These are phyloP conservation scores for Limanda limanda DNA, from an alignment of 2,113 vertebrate species.

Conservation along the genomic window DNA sequence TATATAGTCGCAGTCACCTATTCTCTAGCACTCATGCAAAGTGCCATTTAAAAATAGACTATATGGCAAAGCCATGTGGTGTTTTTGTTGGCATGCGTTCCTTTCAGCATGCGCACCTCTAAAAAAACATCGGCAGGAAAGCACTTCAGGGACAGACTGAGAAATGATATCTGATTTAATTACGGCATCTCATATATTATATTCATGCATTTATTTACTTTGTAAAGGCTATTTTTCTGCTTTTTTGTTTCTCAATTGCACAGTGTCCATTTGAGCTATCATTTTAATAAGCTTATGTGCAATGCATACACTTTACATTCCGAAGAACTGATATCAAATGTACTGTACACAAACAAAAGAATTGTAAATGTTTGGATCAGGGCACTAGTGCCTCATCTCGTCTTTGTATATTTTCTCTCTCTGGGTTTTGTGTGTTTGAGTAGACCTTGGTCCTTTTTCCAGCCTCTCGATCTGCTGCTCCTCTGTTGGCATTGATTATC, in stretches of 20 bases:
- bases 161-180: constrained; percentile 22
- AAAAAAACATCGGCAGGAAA: not conserved
- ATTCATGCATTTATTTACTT: not conserved
- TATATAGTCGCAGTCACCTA: constrained; percentile 42
- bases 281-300: constrained; percentile 38
- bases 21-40: constrained; percentile 29
- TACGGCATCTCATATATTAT: constrained; percentile 1
- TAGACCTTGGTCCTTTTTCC: constrained; percentile 52
- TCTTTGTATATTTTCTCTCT: constrained; percentile 40
- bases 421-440: constrained; percentile 54
- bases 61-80: constrained; percentile 14
- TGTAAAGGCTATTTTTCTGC: too few relatives aligned
- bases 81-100: constrained; percentile 37
- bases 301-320: constrained; percentile 25
- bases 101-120: constrained; percentile 4
- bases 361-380: too few relatives aligned
- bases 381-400: constrained; percentile 1
- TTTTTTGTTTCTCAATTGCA: constrained; percentile 8
- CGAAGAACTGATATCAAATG: constrained; percentile 16
- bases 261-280: constrained; percentile 3
- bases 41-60: constrained; percentile 57
- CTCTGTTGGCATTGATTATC: constrained; percentile 75
- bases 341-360: not conserved
- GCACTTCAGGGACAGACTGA: constrained; percentile 5
- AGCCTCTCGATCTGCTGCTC: constrained; percentile 46